A percentile compares a stretch with the other conserved stretches of the same genome.
Conservation (phyloP, 2,113 vertebrate species). For the Labrus mixtus region DNA sequence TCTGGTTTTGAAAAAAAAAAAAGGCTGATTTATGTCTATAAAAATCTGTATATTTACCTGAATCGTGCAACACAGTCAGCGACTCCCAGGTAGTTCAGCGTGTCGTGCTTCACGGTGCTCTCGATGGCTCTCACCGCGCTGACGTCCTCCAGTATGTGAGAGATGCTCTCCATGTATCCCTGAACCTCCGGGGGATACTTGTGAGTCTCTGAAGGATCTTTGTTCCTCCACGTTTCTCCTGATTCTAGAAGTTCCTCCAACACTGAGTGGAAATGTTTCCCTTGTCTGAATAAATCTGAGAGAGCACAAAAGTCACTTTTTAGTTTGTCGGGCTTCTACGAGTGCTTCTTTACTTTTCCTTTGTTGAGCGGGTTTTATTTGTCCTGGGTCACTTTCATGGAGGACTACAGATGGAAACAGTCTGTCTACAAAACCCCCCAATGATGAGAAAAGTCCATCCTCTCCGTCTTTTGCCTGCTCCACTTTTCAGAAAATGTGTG, state of each 20-base stretch:
- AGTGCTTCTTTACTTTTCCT: no score
- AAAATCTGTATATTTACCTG: conserved; percentile 82
- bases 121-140: conserved; percentile 89
- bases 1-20: not conserved
- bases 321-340: not conserved
- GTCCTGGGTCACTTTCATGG: no score
- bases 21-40: not conserved
- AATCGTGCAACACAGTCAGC: conserved; percentile 95
- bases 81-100: conserved; percentile 89
- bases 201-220: conserved; percentile 24
- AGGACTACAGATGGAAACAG: no score
- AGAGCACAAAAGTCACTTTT: conserved; percentile 11
- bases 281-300: conserved; percentile 91
- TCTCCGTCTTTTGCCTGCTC: no score
- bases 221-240: conserved; percentile 48
- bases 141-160: conserved; percentile 87
- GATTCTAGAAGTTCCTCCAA: conserved; percentile 86
- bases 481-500: no score
- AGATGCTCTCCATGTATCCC: conserved; percentile 89
- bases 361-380: no score
- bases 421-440: no score
- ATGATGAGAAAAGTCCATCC: no score
- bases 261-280: conserved; percentile 88
- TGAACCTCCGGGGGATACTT: conserved; percentile 49
- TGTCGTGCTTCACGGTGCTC: conserved; percentile 89